A percentile compares a stretch with the other conserved stretches of the same genome.
phyloP scores from a whole-genome alignment of 2,888 invertebrate species.

The Fissipunctia ypsillon region DNA sequence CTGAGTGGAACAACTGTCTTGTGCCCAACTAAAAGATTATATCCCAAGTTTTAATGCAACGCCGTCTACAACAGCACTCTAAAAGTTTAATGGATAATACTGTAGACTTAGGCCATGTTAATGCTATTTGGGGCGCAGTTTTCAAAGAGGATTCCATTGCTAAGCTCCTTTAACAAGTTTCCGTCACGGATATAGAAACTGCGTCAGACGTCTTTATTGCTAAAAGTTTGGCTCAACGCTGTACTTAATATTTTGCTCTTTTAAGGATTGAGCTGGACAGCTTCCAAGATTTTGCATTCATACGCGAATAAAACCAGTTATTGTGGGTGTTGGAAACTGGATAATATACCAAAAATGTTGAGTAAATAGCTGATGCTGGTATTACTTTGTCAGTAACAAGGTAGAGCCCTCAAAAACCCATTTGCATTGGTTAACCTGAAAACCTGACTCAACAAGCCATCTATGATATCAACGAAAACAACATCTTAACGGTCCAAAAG shows the following conservation, averaged over 20 bases:
- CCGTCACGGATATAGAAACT: constrained; percentile 47
- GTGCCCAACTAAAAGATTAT: constrained; percentile 1
- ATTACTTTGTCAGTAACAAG: not conserved
- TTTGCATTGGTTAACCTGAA: constrained; percentile 53
- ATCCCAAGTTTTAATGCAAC: constrained; percentile 39
- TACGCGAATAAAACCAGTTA: constrained; percentile 32
- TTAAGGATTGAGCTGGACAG: constrained; percentile 50
- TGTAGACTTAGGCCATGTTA: constrained; percentile 13
- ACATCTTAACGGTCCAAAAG: constrained; percentile 42
- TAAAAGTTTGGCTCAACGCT: constrained; percentile 56
- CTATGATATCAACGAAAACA: constrained; percentile 42
- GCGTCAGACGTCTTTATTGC: constrained; percentile 59
- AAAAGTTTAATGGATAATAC: constrained; percentile 38
- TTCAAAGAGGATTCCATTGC: constrained; percentile 38
- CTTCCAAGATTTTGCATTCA: constrained; percentile 59
- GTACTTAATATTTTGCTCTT: constrained; percentile 56
- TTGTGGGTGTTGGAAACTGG: constrained; percentile 21
- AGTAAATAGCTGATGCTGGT: not conserved
- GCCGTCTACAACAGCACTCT: constrained; percentile 20
- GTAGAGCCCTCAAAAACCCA: constrained; percentile 19
- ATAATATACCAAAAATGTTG: constrained; percentile 14
- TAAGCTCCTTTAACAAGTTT: constrained; percentile 47
- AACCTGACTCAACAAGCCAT: constrained; percentile 47
- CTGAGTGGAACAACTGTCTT: not conserved
- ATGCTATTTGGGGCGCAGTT: constrained; percentile 12